Conservation (phyloP, 2,113 vertebrate genomes). For the Athene cunicularia region DNA sequence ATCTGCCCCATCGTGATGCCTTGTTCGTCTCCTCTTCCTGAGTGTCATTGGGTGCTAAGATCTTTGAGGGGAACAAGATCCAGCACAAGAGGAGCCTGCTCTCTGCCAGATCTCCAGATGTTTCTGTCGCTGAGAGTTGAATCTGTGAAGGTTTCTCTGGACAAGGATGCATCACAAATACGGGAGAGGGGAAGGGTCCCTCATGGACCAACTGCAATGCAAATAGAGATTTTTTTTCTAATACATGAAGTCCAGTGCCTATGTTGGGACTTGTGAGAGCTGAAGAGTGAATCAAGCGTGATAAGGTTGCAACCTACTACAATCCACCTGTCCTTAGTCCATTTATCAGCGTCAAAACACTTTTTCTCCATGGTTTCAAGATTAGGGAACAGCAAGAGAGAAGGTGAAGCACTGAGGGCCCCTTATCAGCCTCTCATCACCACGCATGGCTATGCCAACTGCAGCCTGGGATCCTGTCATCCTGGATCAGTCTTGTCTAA, state of each 20-base stretch:
- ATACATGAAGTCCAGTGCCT: not conserved
- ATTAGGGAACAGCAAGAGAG: not conserved
- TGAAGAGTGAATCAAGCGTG: not conserved
- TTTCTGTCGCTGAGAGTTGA: not conserved
- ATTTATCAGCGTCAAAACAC: not conserved
- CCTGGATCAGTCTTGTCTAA: not conserved
- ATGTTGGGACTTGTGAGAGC: not conserved
- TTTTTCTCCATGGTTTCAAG: not conserved
- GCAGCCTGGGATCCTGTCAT: not conserved
- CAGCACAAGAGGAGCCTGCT: not conserved
- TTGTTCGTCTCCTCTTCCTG: not conserved
- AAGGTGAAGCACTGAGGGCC: not conserved
- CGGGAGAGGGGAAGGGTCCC: not conserved
- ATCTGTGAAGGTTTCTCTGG: not conserved
- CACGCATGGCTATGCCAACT: not conserved
- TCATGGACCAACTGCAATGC: not conserved
- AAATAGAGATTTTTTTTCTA: not conserved
- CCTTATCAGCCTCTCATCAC: not conserved
- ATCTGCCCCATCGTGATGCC: not conserved
- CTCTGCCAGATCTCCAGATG: not conserved
- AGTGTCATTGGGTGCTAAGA: not conserved
- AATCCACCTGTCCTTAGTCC: not conserved
- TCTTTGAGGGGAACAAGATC: not conserved
- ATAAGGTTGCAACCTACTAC: not conserved
- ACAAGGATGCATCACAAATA: not conserved